Percentiles rank a stretch among this genome's conserved stretches.
Evolutionary conservation across 1,140 invertebrate genomes (phyloP).

Genomic region (Drosophila lacteicornis): DNA sequence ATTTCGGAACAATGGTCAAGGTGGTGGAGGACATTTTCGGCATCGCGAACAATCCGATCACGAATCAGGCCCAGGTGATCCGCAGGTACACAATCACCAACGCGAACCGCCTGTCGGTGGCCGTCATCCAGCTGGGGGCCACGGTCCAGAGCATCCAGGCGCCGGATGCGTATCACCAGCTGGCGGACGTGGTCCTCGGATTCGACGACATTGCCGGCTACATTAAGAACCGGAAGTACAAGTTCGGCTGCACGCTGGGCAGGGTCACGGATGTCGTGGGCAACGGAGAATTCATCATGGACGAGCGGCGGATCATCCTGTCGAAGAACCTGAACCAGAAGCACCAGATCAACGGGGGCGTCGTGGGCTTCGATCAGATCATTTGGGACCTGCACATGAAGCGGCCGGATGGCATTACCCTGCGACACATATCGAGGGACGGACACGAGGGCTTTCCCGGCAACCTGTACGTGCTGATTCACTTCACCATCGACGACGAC

Average conservation of each 20-base stretch:
- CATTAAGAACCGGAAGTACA: conserved; percentile 86
- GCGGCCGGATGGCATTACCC: conserved; percentile 82
- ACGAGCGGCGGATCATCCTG: conserved; percentile 89
- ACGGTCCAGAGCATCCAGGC: conserved; percentile 90
- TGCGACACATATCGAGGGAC: conserved; percentile 90
- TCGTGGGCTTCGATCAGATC: conserved; percentile 93
- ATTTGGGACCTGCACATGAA: conserved; percentile 86
- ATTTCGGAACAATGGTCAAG: conserved; percentile 47
- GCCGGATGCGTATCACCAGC: conserved; percentile 89
- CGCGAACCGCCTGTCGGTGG: conserved; percentile 85
- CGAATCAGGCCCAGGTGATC: conserved; percentile 79
- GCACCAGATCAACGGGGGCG: conserved; percentile 94
- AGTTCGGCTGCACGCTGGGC: conserved; percentile 95
- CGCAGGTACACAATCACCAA: conserved; percentile 88
- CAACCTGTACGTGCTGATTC: conserved; percentile 88
- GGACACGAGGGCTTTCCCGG: conserved; percentile 96
- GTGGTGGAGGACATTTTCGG: conserved; percentile 75
- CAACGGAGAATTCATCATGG: conserved; percentile 89
- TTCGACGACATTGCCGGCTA: conserved; percentile 90
- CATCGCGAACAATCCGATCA: conserved; percentile 62
- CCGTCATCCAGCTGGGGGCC: conserved; percentile 86
- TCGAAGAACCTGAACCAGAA: conserved; percentile 89
- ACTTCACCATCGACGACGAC: conserved; percentile 90
- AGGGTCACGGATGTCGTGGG: conserved; percentile 94
- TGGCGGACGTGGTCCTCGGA: conserved; percentile 90